phyloP scores from a whole-genome alignment of 2,888 invertebrate genomes.

The Tholera decimalis region DNA sequence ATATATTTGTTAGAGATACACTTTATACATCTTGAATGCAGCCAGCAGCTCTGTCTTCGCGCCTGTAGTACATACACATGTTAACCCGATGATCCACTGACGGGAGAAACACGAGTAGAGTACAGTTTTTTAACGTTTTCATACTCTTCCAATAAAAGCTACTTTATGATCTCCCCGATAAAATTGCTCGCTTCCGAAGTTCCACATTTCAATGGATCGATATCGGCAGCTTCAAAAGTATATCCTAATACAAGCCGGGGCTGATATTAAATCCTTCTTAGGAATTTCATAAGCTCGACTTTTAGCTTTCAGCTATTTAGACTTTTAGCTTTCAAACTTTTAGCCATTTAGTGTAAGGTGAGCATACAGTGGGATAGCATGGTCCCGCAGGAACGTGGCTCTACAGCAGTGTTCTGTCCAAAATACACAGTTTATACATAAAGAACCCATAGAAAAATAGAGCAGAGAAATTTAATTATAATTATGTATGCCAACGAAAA shows the following conservation, averaged over 20 bases:
- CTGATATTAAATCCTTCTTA: not conserved
- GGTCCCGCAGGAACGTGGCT: too few species aligned
- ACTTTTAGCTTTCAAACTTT: slow-evolving; percentile 21
- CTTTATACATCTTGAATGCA: too few species aligned
- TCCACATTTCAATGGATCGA: not conserved
- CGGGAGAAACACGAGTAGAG: too few species aligned
- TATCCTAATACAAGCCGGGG: not conserved
- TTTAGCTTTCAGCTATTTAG: slow-evolving; percentile 18
- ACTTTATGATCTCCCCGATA: not conserved
- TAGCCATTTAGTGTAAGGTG: slow-evolving; percentile 30
- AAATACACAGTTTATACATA: too few species aligned
- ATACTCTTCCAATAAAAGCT: not conserved
- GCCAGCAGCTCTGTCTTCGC: not conserved
- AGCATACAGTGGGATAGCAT: slow-evolving; percentile 7
- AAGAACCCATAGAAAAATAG: too few species aligned
- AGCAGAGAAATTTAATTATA: too few species aligned
- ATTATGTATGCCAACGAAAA: too few species aligned
- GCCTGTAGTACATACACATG: not conserved
- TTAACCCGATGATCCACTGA: too few species aligned
- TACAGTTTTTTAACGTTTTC: too few species aligned
- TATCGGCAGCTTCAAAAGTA: not conserved
- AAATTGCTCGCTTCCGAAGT: not conserved
- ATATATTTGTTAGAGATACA: too few species aligned
- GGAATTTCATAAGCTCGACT: slow-evolving; percentile 34
- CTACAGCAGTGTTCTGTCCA: too few species aligned